Percentiles rank a stretch among this genome's conserved stretches.
These are phyloP conservation scores for Loripinus fragilis DNA, from an alignment of 2,888 invertebrate genomes.

Conservation along the genomic window DNA sequence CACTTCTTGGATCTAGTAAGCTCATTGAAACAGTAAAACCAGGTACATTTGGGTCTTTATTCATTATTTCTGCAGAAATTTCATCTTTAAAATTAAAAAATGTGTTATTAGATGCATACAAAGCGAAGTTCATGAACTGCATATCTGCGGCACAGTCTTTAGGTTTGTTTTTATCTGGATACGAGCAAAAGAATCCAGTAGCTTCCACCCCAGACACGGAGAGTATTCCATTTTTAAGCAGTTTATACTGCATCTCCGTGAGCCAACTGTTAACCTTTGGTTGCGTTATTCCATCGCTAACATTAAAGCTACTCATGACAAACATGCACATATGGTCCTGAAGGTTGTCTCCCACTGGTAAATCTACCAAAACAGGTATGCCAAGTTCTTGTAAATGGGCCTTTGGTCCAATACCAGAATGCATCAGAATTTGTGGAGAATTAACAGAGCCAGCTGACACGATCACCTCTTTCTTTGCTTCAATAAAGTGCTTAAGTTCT, in stretches of 20 bases:
- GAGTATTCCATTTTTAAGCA: conserved; percentile 42
- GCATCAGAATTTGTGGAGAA: conserved; percentile 81
- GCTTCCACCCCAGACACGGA: conserved; percentile 43
- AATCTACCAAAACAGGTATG: conserved; percentile 75
- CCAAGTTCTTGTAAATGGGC: conserved; percentile 78
- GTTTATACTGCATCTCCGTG: conserved; percentile 35
- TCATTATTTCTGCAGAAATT: conserved; percentile 32
- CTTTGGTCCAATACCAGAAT: conserved; percentile 81
- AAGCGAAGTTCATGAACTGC: conserved; percentile 40
- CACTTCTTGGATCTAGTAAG: conserved; percentile 15
- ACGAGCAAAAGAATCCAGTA: conserved; percentile 46
- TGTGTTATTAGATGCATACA: conserved; percentile 25
- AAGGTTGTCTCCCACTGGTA: conserved; percentile 72
- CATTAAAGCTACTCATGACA: conserved; percentile 29
- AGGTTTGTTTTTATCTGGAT: background rate
- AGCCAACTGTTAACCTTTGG: conserved; percentile 36
- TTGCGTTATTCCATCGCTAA: conserved; percentile 36
- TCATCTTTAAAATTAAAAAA: conserved; percentile 36
- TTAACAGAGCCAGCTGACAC: conserved; percentile 81
- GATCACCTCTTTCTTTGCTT: conserved; percentile 75
- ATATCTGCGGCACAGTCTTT: conserved; percentile 49
- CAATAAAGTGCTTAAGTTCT: conserved; percentile 58
- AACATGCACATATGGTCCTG: conserved; percentile 44
- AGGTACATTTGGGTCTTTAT: background rate
- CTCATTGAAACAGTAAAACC: conserved; percentile 8